Evolutionary conservation across 2,113 vertebrate genomes (phyloP), one percentile per base, ranked within the genome.

Genomic region (Pelobates fuscus): DNA sequence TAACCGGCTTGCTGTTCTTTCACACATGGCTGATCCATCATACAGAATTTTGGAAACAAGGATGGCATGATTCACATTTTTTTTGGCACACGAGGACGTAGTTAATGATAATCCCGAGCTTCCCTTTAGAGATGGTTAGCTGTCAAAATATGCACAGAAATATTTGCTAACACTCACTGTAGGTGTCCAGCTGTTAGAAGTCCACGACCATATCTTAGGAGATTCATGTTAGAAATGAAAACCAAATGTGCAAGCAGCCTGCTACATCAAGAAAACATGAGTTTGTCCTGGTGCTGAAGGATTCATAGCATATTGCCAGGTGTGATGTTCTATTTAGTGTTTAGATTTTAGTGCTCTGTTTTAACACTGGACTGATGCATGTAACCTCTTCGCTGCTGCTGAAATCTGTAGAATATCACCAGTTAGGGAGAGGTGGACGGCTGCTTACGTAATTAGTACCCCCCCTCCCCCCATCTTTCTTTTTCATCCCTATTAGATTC

Each of bases 111-210:
- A 84, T 77, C 80, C 85, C 85, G 71, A 81, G 83, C 69, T 66
- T 82, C 84, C 84, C 82, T 79, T 85, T 81, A 83, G 82, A 80
- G 82, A 80, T 80, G 26, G 65, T 67, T 81, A 78, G 82, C 84
- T 70, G 78, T 75, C 21, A 68, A 14, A 78, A 73, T 29, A 57
- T 15, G 57, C 67, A 23, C 8, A 57, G 32, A 70, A 75, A 58
- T 2, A 75, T 55, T 18, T 43, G 18, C 2, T 30, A 17, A 18
- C 58, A 43, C 61, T 81, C 83, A 60, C 55, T 80, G 57, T 77
- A 79, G 63, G 78, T 77, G 71, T 75, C 79, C 67, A 79, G 8
- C 27, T 81, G 0, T 79, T 72, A 37, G 0, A 11, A 20, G 23
- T 74, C 58, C 70, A 70, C 46, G 66, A 72, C 70, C 18, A 0